These are phyloP conservation scores for Drosophila nigromelanica DNA, from an alignment of 1,140 invertebrate genomes.

Conservation along the genomic window DNA sequence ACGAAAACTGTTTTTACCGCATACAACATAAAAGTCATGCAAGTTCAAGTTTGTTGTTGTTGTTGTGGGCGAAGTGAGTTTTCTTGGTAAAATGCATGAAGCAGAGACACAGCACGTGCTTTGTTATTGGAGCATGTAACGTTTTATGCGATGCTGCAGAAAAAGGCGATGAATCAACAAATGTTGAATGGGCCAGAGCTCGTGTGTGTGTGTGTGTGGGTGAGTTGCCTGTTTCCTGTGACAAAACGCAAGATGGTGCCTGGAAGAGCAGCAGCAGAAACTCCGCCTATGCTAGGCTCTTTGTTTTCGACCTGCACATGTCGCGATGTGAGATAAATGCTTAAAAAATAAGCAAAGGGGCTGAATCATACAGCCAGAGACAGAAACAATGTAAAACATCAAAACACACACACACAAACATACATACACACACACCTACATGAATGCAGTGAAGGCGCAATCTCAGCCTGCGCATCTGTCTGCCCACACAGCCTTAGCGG, in stretches of 20 bases:
- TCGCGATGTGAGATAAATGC: constrained; percentile 54
- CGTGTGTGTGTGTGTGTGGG: not conserved
- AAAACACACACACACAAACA: constrained; percentile 4
- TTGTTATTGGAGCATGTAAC: constrained; percentile 69
- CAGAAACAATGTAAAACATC: not conserved
- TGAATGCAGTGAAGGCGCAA: constrained; percentile 25
- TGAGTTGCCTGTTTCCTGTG: constrained; percentile 52
- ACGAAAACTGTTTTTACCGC: constrained; percentile 55
- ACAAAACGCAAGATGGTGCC: constrained; percentile 29
- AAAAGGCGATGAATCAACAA: constrained; percentile 65
- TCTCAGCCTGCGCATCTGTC: constrained; percentile 38
- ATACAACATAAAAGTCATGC: constrained; percentile 60
- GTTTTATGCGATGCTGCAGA: constrained; percentile 51
- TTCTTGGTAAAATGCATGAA: constrained; percentile 50
- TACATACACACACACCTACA: not conserved
- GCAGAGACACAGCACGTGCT: constrained; percentile 55
- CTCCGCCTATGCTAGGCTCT: constrained; percentile 59
- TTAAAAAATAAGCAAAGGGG: constrained; percentile 25
- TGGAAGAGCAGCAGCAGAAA: constrained; percentile 6
- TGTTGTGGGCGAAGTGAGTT: constrained; percentile 39
- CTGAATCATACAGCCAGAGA: constrained; percentile 16
- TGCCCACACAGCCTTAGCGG: constrained; percentile 27
- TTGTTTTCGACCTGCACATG: constrained; percentile 52
- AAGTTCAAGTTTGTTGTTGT: constrained; percentile 73
- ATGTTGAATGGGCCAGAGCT: constrained; percentile 33